A percentile compares a stretch with the other conserved stretches of the same genome.
Evolutionary conservation across 1,140 invertebrate species (phyloP).

Genomic region (Sinonovacula constricta): DNA sequence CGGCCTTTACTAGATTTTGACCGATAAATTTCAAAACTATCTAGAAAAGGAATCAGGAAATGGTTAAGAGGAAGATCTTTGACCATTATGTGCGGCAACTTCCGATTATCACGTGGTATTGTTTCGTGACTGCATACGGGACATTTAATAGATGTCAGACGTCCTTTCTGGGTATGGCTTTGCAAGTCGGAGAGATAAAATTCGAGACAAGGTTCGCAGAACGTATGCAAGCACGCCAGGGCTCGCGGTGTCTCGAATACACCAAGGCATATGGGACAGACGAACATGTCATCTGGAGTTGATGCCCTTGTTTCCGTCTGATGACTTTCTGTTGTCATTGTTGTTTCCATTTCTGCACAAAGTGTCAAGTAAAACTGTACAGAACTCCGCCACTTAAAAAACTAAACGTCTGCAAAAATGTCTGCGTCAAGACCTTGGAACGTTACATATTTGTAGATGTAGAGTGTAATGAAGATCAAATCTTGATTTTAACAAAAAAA

Average conservation of each 20-base stretch:
- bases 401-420: too few relatives aligned
- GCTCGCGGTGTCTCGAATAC: constrained; percentile 43
- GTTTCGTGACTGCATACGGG: constrained; percentile 32
- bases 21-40: too few relatives aligned
- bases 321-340: too few relatives aligned
- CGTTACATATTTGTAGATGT: too few relatives aligned
- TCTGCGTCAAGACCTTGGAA: too few relatives aligned
- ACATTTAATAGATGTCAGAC: constrained; percentile 28
- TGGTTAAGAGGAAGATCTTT: constrained; percentile 47
- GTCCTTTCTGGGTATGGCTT: constrained; percentile 15
- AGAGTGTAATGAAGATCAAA: too few relatives aligned
- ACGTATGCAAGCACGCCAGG: constrained; percentile 48
- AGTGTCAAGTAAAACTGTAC: too few relatives aligned
- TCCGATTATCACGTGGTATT: constrained; percentile 22
- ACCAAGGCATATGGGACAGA: constrained; percentile 44
- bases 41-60: constrained; percentile 33
- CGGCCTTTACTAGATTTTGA: background rate
- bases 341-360: too few relatives aligned
- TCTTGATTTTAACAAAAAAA: too few relatives aligned
- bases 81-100: constrained; percentile 37
- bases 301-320: too few relatives aligned
- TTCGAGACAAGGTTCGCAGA: constrained; percentile 41
- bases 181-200: constrained; percentile 27
- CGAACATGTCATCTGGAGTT: constrained; percentile 36
- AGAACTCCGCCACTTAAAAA: too few relatives aligned